A percentile compares a stretch with the other conserved stretches of the same genome.
Evolutionary conservation across 2,113 vertebrate species (phyloP).

Genomic region (Trematomus loennbergii): DNA sequence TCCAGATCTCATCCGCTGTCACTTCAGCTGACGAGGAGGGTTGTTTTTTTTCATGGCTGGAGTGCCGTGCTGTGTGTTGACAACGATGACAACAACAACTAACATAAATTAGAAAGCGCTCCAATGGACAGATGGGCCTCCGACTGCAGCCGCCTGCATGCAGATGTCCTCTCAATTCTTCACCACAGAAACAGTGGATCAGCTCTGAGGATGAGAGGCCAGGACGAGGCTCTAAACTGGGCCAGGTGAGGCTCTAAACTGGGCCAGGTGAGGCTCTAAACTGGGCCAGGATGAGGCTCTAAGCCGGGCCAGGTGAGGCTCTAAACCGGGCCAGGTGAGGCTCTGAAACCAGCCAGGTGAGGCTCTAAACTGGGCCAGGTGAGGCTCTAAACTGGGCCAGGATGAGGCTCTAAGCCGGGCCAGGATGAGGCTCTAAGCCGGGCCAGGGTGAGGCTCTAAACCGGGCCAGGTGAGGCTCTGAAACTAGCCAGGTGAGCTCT

Average conservation of each 20-base stretch:
- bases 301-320: not conserved
- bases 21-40: constrained; percentile 42
- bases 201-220: constrained; percentile 17
- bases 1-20: constrained; percentile 77
- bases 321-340: too few relatives aligned
- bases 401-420: too few relatives aligned
- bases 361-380: too few relatives aligned
- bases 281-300: constrained; percentile 17
- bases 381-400: too few relatives aligned
- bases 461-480: too few relatives aligned
- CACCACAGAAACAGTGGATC: constrained; percentile 22
- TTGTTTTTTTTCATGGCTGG: not conserved
- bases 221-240: not conserved
- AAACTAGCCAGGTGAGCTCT: too few relatives aligned
- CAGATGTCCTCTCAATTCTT: constrained; percentile 54
- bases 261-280: not conserved
- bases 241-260: too few relatives aligned
- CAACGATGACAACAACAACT: constrained; percentile 65
- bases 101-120: constrained; percentile 75
- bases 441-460: too few relatives aligned
- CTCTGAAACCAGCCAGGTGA: too few relatives aligned
- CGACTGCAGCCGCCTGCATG: constrained; percentile 65
- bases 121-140: constrained; percentile 77
- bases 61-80: not conserved
- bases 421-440: too few relatives aligned